Percentiles rank a stretch among this genome's conserved stretches.
Conservation (phyloP, 2,797 vertebrate genomes). For the Spheniscus humboldti region DNA sequence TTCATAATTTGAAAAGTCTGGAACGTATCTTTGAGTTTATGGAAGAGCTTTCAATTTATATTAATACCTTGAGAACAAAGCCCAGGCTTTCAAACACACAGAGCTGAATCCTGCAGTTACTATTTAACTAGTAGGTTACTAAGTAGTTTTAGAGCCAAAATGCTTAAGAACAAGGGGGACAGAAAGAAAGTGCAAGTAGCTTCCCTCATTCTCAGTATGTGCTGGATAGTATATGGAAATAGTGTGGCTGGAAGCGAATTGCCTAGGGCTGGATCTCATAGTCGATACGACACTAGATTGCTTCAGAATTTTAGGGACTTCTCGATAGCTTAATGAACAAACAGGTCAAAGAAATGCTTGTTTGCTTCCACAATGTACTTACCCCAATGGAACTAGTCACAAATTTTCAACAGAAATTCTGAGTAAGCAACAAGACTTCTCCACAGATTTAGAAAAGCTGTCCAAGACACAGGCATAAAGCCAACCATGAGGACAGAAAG, state of each 20-base stretch:
- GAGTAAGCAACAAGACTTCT: conserved; percentile 3
- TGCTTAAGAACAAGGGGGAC: neutral
- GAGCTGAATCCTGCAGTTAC: neutral
- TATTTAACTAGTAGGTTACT: neutral
- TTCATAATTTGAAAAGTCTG: neutral
- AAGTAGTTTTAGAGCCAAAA: neutral
- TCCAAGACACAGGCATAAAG: neutral
- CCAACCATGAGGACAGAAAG: neutral
- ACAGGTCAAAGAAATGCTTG: neutral
- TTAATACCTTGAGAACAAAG: neutral
- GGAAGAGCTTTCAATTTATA: neutral
- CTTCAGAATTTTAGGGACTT: neutral
- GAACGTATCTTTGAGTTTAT: neutral
- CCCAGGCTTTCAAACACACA: neutral
- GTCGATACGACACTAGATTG: neutral
- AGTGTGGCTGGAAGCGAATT: neutral
- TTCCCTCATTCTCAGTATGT: neutral
- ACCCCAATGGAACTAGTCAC: neutral
- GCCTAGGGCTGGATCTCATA: neutral
- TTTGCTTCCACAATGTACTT: neutral
- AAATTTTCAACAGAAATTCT: neutral
- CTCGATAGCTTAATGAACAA: neutral
- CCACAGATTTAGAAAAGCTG: neutral
- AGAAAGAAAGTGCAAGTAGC: neutral
- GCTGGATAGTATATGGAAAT: neutral